phyloP scores from a whole-genome alignment of 2,797 vertebrate species.

The Pampus argenteus region DNA sequence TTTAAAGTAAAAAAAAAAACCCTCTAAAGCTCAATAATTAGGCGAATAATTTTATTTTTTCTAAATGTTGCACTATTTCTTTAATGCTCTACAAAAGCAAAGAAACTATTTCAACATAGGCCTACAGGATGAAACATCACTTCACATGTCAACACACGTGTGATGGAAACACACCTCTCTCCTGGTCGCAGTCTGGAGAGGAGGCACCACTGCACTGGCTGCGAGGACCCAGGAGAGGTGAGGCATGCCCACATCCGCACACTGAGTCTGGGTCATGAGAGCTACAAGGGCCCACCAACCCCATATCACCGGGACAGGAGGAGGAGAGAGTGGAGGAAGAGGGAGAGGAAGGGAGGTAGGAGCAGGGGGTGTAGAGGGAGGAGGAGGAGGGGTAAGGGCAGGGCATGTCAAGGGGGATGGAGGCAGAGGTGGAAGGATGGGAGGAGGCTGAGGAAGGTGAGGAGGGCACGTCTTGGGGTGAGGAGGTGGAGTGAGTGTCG shows the following conservation, averaged over 20 bases:
- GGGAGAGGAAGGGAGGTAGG: constrained; percentile 63
- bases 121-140: constrained; percentile 2
- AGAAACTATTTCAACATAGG: not conserved
- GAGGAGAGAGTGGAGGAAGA: constrained; percentile 73
- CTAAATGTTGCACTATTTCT: not conserved
- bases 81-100: not conserved
- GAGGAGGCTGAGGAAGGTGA: constrained; percentile 56
- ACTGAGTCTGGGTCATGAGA: constrained; percentile 79
- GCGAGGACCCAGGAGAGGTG: constrained; percentile 92
- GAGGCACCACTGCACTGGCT: constrained; percentile 98
- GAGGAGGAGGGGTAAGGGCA: constrained; percentile 58
- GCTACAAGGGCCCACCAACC: constrained; percentile 82
- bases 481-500: constrained; percentile 83
- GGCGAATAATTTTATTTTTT: not conserved
- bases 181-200: constrained; percentile 95
- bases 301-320: constrained; percentile 80
- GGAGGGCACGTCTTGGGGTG: constrained; percentile 79
- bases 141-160: constrained; percentile 21
- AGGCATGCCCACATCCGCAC: constrained; percentile 87
- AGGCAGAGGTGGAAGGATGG: constrained; percentile 49
- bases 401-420: constrained; percentile 78
- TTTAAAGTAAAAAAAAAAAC: not conserved
- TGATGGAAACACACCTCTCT: constrained; percentile 88
- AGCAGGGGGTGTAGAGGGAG: constrained; percentile 47
- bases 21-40: not conserved